Base-by-base conservation (phyloP, 2,113 vertebrate genomes). In the Pseudorhombus dupliciocellatus region DNA sequence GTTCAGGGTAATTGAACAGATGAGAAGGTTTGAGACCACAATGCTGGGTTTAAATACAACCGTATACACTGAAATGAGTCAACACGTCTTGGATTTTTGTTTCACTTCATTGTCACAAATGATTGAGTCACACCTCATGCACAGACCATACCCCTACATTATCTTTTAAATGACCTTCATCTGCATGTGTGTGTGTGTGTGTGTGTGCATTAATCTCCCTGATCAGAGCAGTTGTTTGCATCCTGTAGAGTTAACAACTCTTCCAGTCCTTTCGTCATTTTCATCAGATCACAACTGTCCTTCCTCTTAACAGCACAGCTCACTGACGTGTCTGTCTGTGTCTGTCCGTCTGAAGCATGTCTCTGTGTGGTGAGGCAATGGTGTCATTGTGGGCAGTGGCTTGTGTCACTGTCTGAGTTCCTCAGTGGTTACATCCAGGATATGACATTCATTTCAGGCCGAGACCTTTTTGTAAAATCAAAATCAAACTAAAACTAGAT, bases 241-340 rank as follows among this genome's bases (percentile, higher is more conserved):
- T 42, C 55, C 40, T 44, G 40, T 14, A 16, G 40, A 16, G 6
- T 56, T 34, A 21, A 31, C 56, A 37, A n/a, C 37, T 55, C 30
- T 30, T 58, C 24, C 15, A 54, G 46, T 53, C 25, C 25, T 56
- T 60, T 12, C 30, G n/a, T 69, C 24, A 75, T 60, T 57, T 60
- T 21, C 34, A 54, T 63, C n/a, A 62, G 22, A 58, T 66, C 61
- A 62, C 48, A 64, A 70, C 28, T 64, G 9, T 25, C 7, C 24
- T 25, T 44, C 26, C 20, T 69, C 51, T 70, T 5, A 44, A 34
- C 26, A 44, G 12, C 15, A 18, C 40, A 44, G 15, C 16, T 18
- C 40, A 44, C 18, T 44, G 40, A 44, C 40, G 16, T 44, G 40
- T 34, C 31, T 34, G 31, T 34, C 31, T 34, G 31, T 37, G 34